Evolutionary conservation across 1,140 invertebrate species (phyloP), one percentile per base, ranked within the genome.

Genomic region (Formica exsecta): DNA sequence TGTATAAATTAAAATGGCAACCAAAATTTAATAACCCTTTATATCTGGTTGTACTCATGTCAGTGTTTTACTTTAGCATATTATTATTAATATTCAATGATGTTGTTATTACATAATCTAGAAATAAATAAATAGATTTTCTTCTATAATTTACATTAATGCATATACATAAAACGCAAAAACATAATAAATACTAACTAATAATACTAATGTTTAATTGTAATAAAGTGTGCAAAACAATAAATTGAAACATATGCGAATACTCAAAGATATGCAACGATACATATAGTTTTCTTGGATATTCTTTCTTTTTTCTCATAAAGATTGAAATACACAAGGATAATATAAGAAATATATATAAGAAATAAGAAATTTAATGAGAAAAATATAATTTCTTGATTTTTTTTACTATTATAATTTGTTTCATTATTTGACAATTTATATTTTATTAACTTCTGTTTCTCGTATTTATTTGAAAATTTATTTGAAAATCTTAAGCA

Each of bases 51-150:
- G 19, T 11, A 62, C 1, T 19, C 19, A 65, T 32, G 32, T 32
- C 32, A 3, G 3, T 32, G 8, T 7, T 51, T 71, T 32, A 51
- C 2, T n/a, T n/a, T 54, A 73, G 51, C 2, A 64, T 32, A 32
- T 64, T 32, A 64, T 54, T 54, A 73, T 54, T 54, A 71, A 19
- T 71, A 32, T 54, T 51, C 25, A 32, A 71, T 19, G 3, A 22
- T 59, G 2, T 29, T 51, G 8, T 70, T 44, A 48, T 48, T 71
- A 19, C 25, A 48, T 19, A 11, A 44, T 41, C 3, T 38, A 65
- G 2, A 65, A 32, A 65, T 7, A 71, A 48, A 51, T 2, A 8
- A 51, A 25, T 71, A 51, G 4, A 71, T 44, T 44, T 11, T 71
- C 4, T 71, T 71, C 2, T n/a, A 29, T 48, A 48, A 48, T 48